Percentiles rank a stretch among this genome's conserved stretches.
Conservation (phyloP, 2,797 vertebrate genomes). For the Nannoperca obscura region DNA sequence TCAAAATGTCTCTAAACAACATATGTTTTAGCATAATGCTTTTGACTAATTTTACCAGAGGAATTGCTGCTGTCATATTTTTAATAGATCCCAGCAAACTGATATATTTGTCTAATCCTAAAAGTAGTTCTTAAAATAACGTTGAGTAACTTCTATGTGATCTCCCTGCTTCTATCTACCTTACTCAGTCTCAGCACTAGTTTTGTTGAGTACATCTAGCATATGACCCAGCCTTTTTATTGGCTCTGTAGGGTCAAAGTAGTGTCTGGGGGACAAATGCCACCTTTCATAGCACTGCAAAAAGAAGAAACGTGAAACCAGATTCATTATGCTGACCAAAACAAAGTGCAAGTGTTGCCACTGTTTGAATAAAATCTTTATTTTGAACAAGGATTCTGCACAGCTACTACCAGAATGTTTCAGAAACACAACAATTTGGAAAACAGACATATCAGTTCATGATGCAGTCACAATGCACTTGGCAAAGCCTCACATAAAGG, state of each 20-base stretch:
- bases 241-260: constrained; percentile 58
- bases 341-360: constrained; percentile 7
- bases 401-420: neutral
- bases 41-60: neutral
- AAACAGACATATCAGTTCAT: neutral
- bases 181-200: neutral
- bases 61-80: neutral
- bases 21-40: neutral
- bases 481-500: neutral
- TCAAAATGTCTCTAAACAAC: neutral
- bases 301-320: constrained; percentile 28
- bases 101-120: neutral
- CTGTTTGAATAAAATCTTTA: neutral
- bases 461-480: neutral
- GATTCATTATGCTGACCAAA: constrained; percentile 18
- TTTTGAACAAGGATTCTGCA: neutral
- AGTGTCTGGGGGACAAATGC: constrained; percentile 63
- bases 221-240: constrained; percentile 63
- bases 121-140: neutral
- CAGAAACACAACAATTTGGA: neutral
- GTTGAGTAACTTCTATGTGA: neutral
- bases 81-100: neutral
- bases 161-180: neutral
- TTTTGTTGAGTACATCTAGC: constrained; percentile 25
- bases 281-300: constrained; percentile 47